phyloP scores from a whole-genome alignment of 2,113 vertebrate genomes.

The Tamias sibiricus region DNA sequence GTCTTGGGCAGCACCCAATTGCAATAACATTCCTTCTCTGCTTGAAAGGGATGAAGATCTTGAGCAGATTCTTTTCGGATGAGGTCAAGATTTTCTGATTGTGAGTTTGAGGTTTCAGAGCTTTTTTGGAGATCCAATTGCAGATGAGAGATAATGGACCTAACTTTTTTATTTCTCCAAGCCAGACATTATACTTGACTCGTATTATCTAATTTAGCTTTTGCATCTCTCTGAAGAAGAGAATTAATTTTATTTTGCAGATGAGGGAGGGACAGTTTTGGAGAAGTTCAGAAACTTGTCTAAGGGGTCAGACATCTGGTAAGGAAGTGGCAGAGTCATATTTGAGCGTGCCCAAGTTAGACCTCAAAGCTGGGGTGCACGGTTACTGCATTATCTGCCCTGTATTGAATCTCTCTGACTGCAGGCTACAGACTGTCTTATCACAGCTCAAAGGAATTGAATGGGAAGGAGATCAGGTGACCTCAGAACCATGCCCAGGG shows the following conservation, averaged over 20 bases:
- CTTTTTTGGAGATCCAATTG: not conserved
- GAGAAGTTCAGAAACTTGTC: not conserved
- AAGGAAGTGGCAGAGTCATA: not conserved
- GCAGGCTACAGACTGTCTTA: not conserved
- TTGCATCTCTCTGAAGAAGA: not conserved
- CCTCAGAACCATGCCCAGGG: not conserved
- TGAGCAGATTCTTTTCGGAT: not conserved
- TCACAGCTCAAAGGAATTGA: not conserved
- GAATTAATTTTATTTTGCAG: not conserved
- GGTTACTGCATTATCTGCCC: not conserved
- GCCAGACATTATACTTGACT: not conserved
- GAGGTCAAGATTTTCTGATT: not conserved
- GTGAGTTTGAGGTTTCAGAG: not conserved
- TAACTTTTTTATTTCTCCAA: not conserved
- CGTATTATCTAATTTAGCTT: not conserved
- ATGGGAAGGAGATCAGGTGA: not conserved
- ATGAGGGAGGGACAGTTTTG: not conserved
- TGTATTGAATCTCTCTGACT: not conserved
- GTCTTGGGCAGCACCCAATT: too few relatives aligned
- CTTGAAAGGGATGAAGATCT: not conserved
- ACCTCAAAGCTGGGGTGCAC: not conserved
- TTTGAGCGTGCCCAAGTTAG: not conserved
- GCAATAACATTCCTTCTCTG: not conserved
- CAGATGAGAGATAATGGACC: not conserved
- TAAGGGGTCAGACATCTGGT: not conserved